Conservation (phyloP, 2,797 vertebrate species). For the Siniperca undulata region DNA sequence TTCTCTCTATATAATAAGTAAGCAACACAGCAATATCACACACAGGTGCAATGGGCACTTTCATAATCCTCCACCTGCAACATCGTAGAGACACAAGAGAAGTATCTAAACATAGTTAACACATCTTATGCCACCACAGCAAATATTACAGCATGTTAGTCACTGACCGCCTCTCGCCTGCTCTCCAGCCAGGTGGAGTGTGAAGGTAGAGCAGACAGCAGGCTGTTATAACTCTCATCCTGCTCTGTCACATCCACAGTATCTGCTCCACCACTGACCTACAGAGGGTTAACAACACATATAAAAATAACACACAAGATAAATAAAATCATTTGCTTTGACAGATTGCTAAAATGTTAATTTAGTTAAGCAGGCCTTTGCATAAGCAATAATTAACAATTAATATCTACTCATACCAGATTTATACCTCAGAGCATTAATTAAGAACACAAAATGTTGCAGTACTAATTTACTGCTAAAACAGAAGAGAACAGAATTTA, state of each 20-base stretch:
- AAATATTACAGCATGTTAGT: slow-evolving; percentile 41
- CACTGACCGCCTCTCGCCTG: slow-evolving; percentile 83
- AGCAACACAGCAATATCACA: slow-evolving; percentile 45
- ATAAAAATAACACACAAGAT: not conserved
- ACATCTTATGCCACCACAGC: slow-evolving; percentile 19
- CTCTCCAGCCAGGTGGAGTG: slow-evolving; percentile 86
- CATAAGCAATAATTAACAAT: not conserved
- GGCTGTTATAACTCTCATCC: slow-evolving; percentile 69
- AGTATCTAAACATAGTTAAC: slow-evolving; percentile 35
- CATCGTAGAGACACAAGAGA: not conserved
- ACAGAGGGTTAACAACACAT: slow-evolving; percentile 39
- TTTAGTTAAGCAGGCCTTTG: not conserved
- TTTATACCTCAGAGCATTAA: not conserved
- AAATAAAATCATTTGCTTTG: not conserved
- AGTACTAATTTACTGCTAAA: not conserved
- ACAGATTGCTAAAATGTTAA: not conserved
- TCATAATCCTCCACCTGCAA: slow-evolving; percentile 20
- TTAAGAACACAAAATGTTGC: not conserved
- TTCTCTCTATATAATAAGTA: slow-evolving; percentile 18
- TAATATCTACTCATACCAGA: slow-evolving; percentile 1
- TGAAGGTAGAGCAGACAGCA: slow-evolving; percentile 46
- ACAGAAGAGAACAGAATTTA: slow-evolving; percentile 30
- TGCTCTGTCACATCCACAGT: slow-evolving; percentile 73
- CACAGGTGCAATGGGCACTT: slow-evolving; percentile 41
- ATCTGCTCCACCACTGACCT: slow-evolving; percentile 57